These are phyloP conservation scores for Drosophila truncata DNA, from an alignment of 1,140 invertebrate genomes.

Conservation along the genomic window DNA sequence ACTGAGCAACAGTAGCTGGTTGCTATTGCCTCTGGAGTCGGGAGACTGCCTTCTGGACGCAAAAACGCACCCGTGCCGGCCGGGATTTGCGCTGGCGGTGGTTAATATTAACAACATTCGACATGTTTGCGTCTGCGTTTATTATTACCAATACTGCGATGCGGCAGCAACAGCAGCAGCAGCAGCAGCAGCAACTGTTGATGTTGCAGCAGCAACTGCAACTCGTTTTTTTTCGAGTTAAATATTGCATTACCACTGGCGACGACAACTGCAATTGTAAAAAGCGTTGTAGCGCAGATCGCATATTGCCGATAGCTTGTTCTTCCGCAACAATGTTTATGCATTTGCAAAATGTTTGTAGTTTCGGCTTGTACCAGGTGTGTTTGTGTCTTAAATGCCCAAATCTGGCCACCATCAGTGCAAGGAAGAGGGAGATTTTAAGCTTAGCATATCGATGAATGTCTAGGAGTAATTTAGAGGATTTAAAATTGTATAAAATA, in stretches of 20 bases:
- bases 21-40: conserved; percentile 17
- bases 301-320: conserved; percentile 35
- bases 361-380: conserved; percentile 25
- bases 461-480: background rate
- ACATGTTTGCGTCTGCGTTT: conserved; percentile 74
- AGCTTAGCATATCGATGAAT: background rate
- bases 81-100: conserved; percentile 47
- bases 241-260: conserved; percentile 59
- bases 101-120: conserved; percentile 66
- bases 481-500: background rate
- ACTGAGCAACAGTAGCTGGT: conserved; percentile 35
- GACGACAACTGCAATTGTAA: conserved; percentile 53
- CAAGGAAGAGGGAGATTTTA: background rate
- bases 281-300: conserved; percentile 48
- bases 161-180: conserved; percentile 8
- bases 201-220: conserved; percentile 42
- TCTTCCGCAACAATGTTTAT: conserved; percentile 43
- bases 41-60: conserved; percentile 17
- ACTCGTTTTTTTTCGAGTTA: conserved; percentile 52
- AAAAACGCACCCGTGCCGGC: conserved; percentile 30
- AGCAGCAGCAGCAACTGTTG: conserved; percentile 1
- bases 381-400: conserved; percentile 29
- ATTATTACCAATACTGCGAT: conserved; percentile 61
- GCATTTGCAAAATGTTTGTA: conserved; percentile 50
- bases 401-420: conserved; percentile 35